Conservation (phyloP, 2,113 vertebrate species). For the Trinectes maculatus region DNA sequence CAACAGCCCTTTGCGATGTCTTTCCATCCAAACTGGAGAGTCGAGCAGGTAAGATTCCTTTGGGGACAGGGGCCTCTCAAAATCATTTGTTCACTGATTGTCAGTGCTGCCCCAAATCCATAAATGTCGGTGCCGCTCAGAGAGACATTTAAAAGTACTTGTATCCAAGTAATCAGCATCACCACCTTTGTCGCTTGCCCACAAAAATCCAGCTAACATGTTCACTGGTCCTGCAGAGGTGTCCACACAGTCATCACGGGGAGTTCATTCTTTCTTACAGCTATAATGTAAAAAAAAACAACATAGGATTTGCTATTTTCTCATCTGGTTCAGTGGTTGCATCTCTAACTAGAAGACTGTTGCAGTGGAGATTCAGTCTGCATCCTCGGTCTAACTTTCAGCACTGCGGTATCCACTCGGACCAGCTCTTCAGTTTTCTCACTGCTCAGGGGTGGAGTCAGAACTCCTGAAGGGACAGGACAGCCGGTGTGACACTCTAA, state of each 20-base stretch:
- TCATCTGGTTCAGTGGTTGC: neutral
- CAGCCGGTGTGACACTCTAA: conserved; percentile 83
- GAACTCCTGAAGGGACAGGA: conserved; percentile 86
- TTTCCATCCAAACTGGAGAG: conserved; percentile 6
- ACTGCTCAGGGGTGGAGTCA: conserved; percentile 93
- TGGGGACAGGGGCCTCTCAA: neutral
- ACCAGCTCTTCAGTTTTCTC: conserved; percentile 80
- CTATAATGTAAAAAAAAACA: neutral
- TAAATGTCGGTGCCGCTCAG: conserved; percentile 1
- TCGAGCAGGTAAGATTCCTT: neutral
- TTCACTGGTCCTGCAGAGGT: conserved; percentile 17
- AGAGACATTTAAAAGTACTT: conserved; percentile 5
- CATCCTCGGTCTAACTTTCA: conserved; percentile 57
- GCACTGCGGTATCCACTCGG: neutral
- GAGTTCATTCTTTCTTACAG: neutral
- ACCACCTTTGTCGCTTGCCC: neutral
- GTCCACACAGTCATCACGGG: neutral
- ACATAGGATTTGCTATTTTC: neutral
- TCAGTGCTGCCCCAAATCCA: neutral
- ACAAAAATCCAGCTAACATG: neutral
- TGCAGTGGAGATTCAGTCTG: conserved; percentile 1
- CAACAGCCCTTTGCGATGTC: neutral
- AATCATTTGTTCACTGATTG: neutral
- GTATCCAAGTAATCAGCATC: neutral
- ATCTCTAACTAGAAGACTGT: neutral